phyloP scores from a whole-genome alignment of 2,797 vertebrate species.

The Yasuhikotakia modesta region DNA sequence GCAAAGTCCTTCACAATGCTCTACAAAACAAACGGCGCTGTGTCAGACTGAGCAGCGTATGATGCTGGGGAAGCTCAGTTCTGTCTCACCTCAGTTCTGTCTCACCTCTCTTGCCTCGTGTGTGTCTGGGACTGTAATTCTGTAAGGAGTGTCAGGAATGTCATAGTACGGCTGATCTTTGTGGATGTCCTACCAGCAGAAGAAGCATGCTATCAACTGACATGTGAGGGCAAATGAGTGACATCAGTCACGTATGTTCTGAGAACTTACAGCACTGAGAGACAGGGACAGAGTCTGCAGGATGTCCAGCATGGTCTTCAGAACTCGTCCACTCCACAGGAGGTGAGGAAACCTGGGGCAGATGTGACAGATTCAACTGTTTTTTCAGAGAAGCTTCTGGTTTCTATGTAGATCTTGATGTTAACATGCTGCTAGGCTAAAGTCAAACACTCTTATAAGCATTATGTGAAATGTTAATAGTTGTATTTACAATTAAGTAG shows the following conservation, averaged over 20 bases:
- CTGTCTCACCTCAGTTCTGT: too few relatives aligned
- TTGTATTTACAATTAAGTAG: too few relatives aligned
- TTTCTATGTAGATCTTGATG: too few relatives aligned
- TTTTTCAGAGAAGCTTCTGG: too few relatives aligned
- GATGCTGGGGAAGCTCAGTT: background rate
- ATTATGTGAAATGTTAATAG: background rate
- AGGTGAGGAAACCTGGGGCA: slow-evolving; percentile 59
- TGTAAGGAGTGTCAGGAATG: slow-evolving; percentile 92
- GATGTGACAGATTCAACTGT: background rate
- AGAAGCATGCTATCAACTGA: background rate
- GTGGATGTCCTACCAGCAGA: slow-evolving; percentile 86
- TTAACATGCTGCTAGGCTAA: background rate
- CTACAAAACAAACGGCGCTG: slow-evolving; percentile 65
- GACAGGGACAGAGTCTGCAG: slow-evolving; percentile 88
- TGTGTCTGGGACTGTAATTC: slow-evolving; percentile 95
- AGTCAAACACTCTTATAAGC: background rate
- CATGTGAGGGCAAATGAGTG: background rate
- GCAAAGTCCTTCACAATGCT: slow-evolving; percentile 98
- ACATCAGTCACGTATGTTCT: background rate
- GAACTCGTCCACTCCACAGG: slow-evolving; percentile 93
- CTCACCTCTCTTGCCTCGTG: slow-evolving; percentile 92
- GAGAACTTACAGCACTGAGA: slow-evolving; percentile 86
- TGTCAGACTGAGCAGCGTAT: accelerated
- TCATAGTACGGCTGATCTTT: slow-evolving; percentile 97
- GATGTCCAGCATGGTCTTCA: slow-evolving; percentile 98